phyloP scores from a whole-genome alignment of 2,888 invertebrate genomes.

The Byasa hedistus region DNA sequence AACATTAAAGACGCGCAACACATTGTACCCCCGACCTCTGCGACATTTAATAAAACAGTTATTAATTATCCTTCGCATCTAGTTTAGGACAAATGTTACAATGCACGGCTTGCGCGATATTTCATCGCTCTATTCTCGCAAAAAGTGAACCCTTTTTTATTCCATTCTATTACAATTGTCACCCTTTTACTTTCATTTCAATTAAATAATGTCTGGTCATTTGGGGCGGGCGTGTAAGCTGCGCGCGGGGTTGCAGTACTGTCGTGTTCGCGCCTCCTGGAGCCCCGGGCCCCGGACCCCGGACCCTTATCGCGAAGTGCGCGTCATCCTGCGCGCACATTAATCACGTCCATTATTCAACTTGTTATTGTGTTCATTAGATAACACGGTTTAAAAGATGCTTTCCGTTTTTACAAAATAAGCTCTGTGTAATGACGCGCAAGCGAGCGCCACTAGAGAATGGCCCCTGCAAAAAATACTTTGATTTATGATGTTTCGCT shows the following conservation, averaged over 20 bases:
- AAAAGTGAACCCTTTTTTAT: conserved; percentile 72
- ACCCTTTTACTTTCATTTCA: conserved; percentile 78
- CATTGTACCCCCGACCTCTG: conserved; percentile 1
- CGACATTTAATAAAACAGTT: conserved; percentile 34
- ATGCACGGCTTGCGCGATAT: conserved; percentile 76
- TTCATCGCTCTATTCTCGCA: conserved; percentile 67
- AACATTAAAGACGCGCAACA: conserved; percentile 4
- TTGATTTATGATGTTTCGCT: conserved; percentile 64
- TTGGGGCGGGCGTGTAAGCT: conserved; percentile 60
- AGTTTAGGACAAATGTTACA: conserved; percentile 74
- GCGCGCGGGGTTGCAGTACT: conserved; percentile 33
- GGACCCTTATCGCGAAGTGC: conserved; percentile 64
- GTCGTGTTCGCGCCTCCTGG: conserved; percentile 66
- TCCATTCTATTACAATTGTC: conserved; percentile 78
- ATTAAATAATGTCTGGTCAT: conserved; percentile 81
- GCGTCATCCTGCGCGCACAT: conserved; percentile 78
- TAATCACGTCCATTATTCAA: conserved; percentile 79
- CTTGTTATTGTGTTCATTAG: conserved; percentile 79
- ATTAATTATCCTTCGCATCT: conserved; percentile 42
- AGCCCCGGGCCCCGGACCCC: conserved; percentile 51
- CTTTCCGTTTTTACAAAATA: conserved; percentile 75
- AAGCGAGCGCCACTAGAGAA: conserved; percentile 60
- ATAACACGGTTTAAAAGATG: conserved; percentile 79
- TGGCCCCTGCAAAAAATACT: conserved; percentile 50
- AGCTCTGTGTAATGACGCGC: conserved; percentile 77